Percentiles rank a stretch among this genome's conserved stretches.
Evolutionary conservation across 2,888 invertebrate species (phyloP).

Genomic region (Cynaeus angustus): DNA sequence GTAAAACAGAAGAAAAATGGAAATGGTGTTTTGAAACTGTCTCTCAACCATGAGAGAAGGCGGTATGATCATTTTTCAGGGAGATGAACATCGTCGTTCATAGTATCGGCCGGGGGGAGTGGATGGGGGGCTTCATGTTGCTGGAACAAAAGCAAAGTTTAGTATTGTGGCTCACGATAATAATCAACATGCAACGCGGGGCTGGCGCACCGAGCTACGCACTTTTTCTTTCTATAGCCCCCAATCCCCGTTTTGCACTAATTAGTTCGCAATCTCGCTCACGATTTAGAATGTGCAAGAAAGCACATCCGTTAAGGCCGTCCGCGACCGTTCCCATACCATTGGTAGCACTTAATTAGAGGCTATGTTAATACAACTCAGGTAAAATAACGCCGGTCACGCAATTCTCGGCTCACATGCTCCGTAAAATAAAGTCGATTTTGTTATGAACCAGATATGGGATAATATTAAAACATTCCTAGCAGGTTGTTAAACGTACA

Average conservation of each 20-base stretch:
- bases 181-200: too few species aligned
- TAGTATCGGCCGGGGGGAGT: constrained; percentile 29
- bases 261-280: background rate
- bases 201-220: too few species aligned
- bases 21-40: constrained; percentile 42
- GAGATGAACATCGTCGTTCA: constrained; percentile 56
- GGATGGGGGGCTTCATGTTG: constrained; percentile 52
- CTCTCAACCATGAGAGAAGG: constrained; percentile 62
- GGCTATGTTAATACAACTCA: constrained; percentile 38
- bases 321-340: constrained; percentile 32
- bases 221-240: too few species aligned
- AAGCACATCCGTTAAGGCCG: constrained; percentile 19
- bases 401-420: constrained; percentile 16
- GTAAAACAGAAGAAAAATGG: constrained; percentile 57
- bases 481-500: constrained; percentile 53
- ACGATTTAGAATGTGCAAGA: constrained; percentile 7
- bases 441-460: constrained; percentile 42
- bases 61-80: constrained; percentile 61
- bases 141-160: constrained; percentile 35
- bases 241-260: too few species aligned
- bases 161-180: background rate
- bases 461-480: constrained; percentile 54
- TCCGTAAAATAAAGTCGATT: constrained; percentile 36
- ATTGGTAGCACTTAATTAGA: constrained; percentile 43
- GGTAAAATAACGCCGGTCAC: constrained; percentile 40